Evolutionary conservation across 1,140 invertebrate species (phyloP), one percentile per base, ranked within the genome.

Genomic region (Apis cerana): DNA sequence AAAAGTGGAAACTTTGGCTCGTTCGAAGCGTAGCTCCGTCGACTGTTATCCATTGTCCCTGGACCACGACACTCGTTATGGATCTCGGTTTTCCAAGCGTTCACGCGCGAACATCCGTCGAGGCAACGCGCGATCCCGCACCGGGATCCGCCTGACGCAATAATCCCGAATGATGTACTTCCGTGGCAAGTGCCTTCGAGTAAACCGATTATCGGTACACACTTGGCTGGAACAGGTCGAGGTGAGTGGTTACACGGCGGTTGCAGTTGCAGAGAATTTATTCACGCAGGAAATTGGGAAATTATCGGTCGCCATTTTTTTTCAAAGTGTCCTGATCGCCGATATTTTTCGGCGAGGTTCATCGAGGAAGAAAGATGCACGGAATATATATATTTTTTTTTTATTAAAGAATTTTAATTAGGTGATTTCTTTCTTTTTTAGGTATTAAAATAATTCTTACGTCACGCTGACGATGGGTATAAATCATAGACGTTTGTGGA

Each of bases 131-230:
- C 54, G 54, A 4, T 43, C 19, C 59, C 48, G 74, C 56, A 74
- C 19, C 69, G 82, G 82, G 69, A 87, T 84, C 81, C 76, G 61
- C 84, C 61, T 76, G 82, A 84, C 74, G 86, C 82, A 88, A 78
- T 87, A 88, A 88, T 88, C 85, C 65, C 83, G 82, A 88, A 84
- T 88, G 85, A 87, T 71, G 87, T 80, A 80, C 79, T 85, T 88
- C 79, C 78, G 62, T 54, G 69, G 72, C 83, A 65, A 83, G 75
- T 75, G 62, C 82, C 65, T 81, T 56, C n/a, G 72, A 87, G 85
- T 87, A 88, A 88, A 87, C 85, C 87, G 87, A 87, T 87, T 87
- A 87, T 58, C 71, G 48, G 12, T 27, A 33, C 70, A 33, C 70
- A 59, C 61, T 62, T 58, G 75, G 75, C 68, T 33, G 70, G 43